A percentile compares a stretch with the other conserved stretches of the same genome.
Conservation (phyloP, 2,113 vertebrate species). For the Chamaea fasciata region DNA sequence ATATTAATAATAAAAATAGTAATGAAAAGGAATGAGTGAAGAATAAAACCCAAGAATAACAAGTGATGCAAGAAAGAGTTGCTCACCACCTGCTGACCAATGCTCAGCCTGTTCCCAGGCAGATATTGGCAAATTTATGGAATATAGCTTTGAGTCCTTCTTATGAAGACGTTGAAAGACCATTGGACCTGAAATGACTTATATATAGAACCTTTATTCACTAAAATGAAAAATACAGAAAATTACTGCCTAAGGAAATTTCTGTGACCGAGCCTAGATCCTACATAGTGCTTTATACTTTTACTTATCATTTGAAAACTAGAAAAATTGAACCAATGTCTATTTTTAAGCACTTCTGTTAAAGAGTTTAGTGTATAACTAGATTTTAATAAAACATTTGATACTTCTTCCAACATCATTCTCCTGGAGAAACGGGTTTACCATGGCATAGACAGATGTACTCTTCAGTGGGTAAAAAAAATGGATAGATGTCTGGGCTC, state of each 20-base stretch:
- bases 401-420: not conserved
- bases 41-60: not conserved
- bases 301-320: not conserved
- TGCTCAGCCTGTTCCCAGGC: not conserved
- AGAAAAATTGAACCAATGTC: not conserved
- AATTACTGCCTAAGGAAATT: not conserved
- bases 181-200: not conserved
- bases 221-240: not conserved
- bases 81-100: not conserved
- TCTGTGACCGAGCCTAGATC: not conserved
- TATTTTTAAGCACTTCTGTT: not conserved
- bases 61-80: not conserved
- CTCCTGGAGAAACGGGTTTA: not conserved
- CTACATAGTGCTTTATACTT: not conserved
- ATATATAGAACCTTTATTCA: not conserved
- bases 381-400: not conserved
- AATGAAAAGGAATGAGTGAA: not conserved
- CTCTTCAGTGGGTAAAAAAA: not conserved
- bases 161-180: not conserved
- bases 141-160: not conserved
- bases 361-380: not conserved
- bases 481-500: too few species aligned
- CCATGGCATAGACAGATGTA: not conserved
- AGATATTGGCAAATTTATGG: fast-evolving
- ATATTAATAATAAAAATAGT: not conserved